Base-by-base conservation (phyloP, 2,797 vertebrate species). In the Fistularia commersonii region DNA sequence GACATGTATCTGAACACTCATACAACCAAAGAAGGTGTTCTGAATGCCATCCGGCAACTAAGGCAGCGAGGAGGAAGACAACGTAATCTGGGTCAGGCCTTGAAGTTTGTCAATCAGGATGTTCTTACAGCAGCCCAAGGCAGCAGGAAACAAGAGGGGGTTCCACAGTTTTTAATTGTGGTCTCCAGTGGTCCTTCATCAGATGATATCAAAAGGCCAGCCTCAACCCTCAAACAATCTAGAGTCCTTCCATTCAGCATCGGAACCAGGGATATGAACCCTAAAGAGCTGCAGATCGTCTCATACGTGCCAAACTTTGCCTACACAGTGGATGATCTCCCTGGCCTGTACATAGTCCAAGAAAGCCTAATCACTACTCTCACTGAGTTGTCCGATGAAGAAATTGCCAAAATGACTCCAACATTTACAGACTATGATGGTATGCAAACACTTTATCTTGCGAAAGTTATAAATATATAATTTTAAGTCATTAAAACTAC, bases 1-100 rank as follows among this genome's bases (percentile, higher is more conserved):
- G 91, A 94, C 65, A 94, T 99, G 80, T 85, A 90, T 79, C 90
- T 98, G 0, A 94, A 98, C 41, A 79, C 90, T 6, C 71, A 96
- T 1, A 82, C 86, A 71, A 93, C 93, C 65, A 93, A 92, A 79
- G 88, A 93, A 59, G 89, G 82, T 0, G 82, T 97, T 37, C 13
- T 95, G 56, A 82, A 45, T 0, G 91, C 86, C 11, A 67, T 98
- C 44, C 86, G 61, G 7, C 66, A 66, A 55, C 57, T 98, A 51
- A 85, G 72, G 8, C 71, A 91, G 39, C 83, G 87, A 69, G 92
- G 95, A 8, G 97, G 97, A 8, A 86, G 79, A 5, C 74, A 85
- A 11, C 88, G 94, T 50, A 96, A 98, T 71, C 92, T 95, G 0
- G 97, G 96, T 14, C 87, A 87, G 6, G 94, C 94, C 10, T 79